Conservation (phyloP, 35 echinoderm and acorn worm species). For the Apostichopus japonicus region DNA sequence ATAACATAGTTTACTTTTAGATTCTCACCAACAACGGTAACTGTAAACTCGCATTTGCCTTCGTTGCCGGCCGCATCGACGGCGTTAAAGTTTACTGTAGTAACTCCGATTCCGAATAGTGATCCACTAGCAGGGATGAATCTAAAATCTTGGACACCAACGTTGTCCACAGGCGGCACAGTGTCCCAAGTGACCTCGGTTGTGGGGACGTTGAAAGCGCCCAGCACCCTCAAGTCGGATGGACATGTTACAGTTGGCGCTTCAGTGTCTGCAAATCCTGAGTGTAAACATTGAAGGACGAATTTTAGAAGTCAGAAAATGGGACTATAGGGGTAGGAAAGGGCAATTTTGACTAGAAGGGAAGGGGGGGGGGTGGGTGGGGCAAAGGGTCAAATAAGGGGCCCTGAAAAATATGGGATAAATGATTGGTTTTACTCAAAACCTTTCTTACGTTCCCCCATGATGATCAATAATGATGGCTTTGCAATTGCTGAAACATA, state of each 20-base stretch:
- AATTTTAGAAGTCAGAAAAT: background rate
- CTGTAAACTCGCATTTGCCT: background rate
- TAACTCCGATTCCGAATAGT: background rate
- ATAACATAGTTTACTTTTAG: background rate
- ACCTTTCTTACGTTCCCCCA: no score
- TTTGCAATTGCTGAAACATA: no score
- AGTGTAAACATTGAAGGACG: background rate
- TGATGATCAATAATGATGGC: no score
- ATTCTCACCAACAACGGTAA: constrained; percentile 3
- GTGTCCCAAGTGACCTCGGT: background rate
- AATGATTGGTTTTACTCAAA: no score
- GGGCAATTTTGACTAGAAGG: background rate
- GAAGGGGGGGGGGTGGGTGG: background rate
- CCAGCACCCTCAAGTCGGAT: background rate
- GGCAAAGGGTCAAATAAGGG: no score
- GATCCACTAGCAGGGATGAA: background rate
- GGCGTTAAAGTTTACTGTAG: background rate
- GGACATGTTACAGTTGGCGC: background rate
- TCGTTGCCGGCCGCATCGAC: background rate
- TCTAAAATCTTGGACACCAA: background rate
- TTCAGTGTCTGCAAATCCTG: background rate
- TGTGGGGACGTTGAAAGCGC: background rate
- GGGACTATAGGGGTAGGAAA: background rate
- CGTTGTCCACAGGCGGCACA: background rate
- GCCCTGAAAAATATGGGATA: no score